Conservation (phyloP, 2,797 vertebrate species). For the Alca torda region DNA sequence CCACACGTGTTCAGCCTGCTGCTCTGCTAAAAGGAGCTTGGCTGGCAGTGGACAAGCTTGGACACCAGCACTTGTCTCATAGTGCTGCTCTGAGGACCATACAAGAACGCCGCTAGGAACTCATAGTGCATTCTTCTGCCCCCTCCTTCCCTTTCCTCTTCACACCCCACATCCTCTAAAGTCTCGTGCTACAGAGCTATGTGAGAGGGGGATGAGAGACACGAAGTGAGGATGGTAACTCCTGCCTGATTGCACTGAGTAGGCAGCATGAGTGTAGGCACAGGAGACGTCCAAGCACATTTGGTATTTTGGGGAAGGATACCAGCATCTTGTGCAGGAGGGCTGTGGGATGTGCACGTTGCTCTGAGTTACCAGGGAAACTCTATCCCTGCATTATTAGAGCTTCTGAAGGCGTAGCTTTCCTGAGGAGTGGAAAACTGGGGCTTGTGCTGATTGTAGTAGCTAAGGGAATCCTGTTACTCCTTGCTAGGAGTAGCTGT, state of each 20-base stretch:
- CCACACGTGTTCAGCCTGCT: not conserved
- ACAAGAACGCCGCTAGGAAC: not conserved
- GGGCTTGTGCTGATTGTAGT: conserved; percentile 23
- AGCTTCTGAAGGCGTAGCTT: conserved; percentile 43
- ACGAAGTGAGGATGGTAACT: not conserved
- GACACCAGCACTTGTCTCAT: not conserved
- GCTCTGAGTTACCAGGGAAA: conserved; percentile 43
- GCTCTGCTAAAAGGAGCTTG: not conserved
- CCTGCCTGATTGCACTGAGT: not conserved
- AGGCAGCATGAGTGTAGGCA: not conserved
- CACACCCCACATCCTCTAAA: not conserved
- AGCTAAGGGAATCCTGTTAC: conserved; percentile 39
- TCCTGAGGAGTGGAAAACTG: not conserved
- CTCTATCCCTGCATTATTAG: conserved; percentile 25
- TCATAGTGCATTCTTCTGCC: not conserved
- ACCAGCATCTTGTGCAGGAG: conserved; percentile 7
- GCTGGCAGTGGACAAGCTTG: not conserved
- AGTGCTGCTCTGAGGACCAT: not conserved
- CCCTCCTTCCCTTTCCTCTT: not conserved
- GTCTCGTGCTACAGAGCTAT: not conserved
- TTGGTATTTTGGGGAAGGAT: conserved; percentile 11
- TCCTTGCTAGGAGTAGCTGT: conserved; percentile 9
- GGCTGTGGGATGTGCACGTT: conserved; percentile 18
- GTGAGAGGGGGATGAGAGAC: not conserved
- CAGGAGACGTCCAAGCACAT: not conserved